Evolutionary conservation across 1,140 invertebrate species (phyloP).

Genomic region (Meloidogyne exigua): DNA sequence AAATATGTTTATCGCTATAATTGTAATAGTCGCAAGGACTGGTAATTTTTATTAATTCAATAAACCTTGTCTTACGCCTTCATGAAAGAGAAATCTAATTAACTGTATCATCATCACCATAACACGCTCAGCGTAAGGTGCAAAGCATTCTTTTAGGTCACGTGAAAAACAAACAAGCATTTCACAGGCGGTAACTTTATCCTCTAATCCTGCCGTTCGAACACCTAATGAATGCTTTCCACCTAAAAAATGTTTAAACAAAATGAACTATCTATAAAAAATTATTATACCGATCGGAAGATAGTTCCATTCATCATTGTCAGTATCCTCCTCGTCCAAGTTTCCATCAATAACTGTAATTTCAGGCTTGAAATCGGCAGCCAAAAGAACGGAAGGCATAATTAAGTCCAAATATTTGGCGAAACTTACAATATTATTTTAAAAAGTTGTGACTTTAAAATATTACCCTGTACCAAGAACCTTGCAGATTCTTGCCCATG

Average conservation of each 20-base stretch:
- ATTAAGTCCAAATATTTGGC: conserved; percentile 64
- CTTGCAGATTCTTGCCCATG: conserved; percentile 97
- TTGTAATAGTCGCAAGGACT: too few species aligned
- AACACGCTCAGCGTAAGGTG: conserved; percentile 87
- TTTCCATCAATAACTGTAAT: conserved; percentile 88
- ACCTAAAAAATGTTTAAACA: neutral
- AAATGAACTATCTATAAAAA: neutral
- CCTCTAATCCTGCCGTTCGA: conserved; percentile 78
- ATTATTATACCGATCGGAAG: conserved; percentile 87
- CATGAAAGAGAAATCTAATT: conserved; percentile 98
- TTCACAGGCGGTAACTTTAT: conserved; percentile 96
- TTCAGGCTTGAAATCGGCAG: conserved; percentile 92
- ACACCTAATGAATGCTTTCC: conserved; percentile 68
- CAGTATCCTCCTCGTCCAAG: conserved; percentile 75
- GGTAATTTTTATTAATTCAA: too few species aligned
- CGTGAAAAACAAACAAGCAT: conserved; percentile 98
- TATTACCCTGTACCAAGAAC: conserved; percentile 87
- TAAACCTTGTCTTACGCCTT: conserved; percentile 68
- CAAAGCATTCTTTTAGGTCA: conserved; percentile 88
- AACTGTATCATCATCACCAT: conserved; percentile 91
- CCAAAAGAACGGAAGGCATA: conserved; percentile 91
- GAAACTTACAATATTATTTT: neutral
- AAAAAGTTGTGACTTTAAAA: neutral
- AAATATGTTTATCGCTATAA: neutral
- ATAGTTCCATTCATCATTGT: conserved; percentile 97